Evolutionary conservation across 2,888 invertebrate genomes (phyloP), one percentile per base, ranked within the genome.

Genomic region (Mellilla xanthometata): DNA sequence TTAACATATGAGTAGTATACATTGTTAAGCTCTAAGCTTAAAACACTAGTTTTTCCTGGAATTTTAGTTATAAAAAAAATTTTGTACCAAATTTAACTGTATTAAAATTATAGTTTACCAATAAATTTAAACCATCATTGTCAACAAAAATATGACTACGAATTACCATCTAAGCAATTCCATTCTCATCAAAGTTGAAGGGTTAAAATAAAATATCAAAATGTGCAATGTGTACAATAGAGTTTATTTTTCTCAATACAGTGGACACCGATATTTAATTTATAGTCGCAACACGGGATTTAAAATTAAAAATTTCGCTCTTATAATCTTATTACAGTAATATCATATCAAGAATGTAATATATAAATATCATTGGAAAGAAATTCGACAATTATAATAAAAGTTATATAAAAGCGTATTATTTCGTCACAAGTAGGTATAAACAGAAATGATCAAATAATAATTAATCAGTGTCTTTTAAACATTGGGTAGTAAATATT

Each of bases 201-300:
- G 9, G 30, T 10, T 9, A 4, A 10, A 27, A n/a, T 6, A 9
- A 26, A 3, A 28, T 34, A 49, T 48, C 24, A 50, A 52, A 53
- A 11, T 15, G 46, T 30, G 26, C 15, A 46, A 19, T 19, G 26
- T 43, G 39, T 58, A 63, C 50, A 62, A 55, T 61, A 67, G 65
- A 73, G 67, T 82, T 81, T 76, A 81, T 76, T 83, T 49, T 71
- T 76, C 62, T 74, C 71, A 80, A 73, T 79, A 80, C 72, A 78
- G 71, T 73, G 62, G 72, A 77, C 68, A 76, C 60, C 50, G 56
- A 59, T 47, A 65, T 70, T 67, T 54, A 59, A 58, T 41, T 13
- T 39, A 49, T 39, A 33, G 44, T 42, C 34, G 32, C 39, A 35
- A 48, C 40, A 51, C 22, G 39, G 27, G 13, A 31, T 39, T 26